Percentiles rank a stretch among this genome's conserved stretches.
Conservation (phyloP, 1,140 invertebrate genomes). For the Acromyrmex echinatior region DNA sequence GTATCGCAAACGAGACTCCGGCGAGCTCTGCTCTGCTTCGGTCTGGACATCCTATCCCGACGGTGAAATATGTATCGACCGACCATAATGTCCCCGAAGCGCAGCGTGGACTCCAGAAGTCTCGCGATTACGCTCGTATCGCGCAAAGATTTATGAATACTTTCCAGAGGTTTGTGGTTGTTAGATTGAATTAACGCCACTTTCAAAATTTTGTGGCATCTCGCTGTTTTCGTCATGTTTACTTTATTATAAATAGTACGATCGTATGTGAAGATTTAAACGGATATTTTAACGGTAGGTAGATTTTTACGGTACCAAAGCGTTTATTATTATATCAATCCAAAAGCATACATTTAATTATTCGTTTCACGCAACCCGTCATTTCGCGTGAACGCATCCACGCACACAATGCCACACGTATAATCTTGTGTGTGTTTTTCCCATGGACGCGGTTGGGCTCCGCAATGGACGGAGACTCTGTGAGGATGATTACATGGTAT, state of each 20-base stretch:
- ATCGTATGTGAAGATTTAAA: neutral
- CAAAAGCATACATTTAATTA: conserved; percentile 12
- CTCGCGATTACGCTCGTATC: conserved; percentile 14
- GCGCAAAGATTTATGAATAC: conserved; percentile 45
- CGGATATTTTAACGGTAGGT: neutral
- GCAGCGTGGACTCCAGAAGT: conserved; percentile 13
- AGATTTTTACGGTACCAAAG: neutral
- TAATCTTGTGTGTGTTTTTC: conserved; percentile 85
- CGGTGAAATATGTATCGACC: conserved; percentile 73
- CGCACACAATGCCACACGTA: conserved; percentile 37
- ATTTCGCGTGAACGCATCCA: conserved; percentile 27
- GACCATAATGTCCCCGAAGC: conserved; percentile 56
- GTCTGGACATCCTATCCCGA: conserved; percentile 64
- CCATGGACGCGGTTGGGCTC: conserved; percentile 74
- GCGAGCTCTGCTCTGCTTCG: conserved; percentile 54
- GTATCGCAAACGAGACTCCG: conserved; percentile 62
- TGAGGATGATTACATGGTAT: conserved; percentile 83
- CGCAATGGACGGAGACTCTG: conserved; percentile 48
- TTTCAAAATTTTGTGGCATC: neutral
- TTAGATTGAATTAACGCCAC: conserved; percentile 32
- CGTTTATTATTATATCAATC: neutral
- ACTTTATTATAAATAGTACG: neutral
- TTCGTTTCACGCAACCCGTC: conserved; percentile 2
- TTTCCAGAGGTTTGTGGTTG: conserved; percentile 17
- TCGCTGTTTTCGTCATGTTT: neutral